Conservation (phyloP, 30 jellyfish, hydroid and myxozoan genomes). For the Clytia hemisphaerica region DNA sequence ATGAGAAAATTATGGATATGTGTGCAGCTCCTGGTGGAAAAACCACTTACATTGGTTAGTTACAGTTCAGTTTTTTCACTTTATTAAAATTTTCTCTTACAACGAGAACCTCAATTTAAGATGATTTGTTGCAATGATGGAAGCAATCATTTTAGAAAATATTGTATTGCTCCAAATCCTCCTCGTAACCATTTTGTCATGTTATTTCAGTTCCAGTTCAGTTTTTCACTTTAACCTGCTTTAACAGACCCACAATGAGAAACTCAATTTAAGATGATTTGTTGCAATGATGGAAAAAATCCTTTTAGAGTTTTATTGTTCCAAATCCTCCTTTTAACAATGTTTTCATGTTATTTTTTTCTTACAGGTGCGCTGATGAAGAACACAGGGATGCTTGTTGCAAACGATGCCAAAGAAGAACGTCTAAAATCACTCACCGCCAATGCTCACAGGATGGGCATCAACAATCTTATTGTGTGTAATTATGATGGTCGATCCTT, state of each 20-base stretch:
- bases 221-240: too few relatives aligned
- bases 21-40: conserved; percentile 99
- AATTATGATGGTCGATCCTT: conserved; percentile 95
- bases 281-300: too few relatives aligned
- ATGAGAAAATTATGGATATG: conserved; percentile 88
- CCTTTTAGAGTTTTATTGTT: too few relatives aligned
- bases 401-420: conserved; percentile 91
- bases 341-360: too few relatives aligned
- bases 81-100: not conserved
- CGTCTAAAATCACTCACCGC: conserved; percentile 84
- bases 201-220: too few relatives aligned
- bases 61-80: not conserved
- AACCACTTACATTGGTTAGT: conserved; percentile 90
- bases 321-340: too few relatives aligned
- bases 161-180: too few relatives aligned
- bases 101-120: not conserved
- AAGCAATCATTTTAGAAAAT: not conserved
- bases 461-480: conserved; percentile 70
- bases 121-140: not conserved
- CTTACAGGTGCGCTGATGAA: conserved; percentile 90
- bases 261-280: too few relatives aligned
- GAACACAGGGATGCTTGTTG: conserved; percentile 87
- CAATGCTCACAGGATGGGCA: conserved; percentile 83
- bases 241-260: too few relatives aligned
- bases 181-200: too few relatives aligned